Evolutionary conservation across 2,113 vertebrate genomes (phyloP).

Genomic region (Illadopsis cleaveri): DNA sequence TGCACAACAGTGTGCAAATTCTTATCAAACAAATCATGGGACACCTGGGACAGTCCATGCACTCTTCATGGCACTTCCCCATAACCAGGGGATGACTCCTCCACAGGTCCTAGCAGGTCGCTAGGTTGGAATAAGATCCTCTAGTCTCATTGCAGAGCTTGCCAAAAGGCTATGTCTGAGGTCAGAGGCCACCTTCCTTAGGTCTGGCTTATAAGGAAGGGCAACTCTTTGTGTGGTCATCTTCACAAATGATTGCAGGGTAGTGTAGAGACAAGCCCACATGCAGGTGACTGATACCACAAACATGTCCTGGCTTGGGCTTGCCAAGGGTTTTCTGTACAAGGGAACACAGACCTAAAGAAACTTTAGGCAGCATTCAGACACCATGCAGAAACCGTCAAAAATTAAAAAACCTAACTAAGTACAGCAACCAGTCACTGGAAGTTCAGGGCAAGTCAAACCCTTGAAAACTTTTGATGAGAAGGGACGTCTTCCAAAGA

Average conservation of each 20-base stretch:
- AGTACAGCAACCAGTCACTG: neutral
- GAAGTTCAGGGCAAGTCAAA: neutral
- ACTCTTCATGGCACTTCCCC: neutral
- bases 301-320: neutral
- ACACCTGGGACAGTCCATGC: neutral
- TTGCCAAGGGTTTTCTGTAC: neutral
- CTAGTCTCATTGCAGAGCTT: neutral
- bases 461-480: neutral
- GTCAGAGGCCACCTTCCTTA: neutral
- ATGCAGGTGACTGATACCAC: neutral
- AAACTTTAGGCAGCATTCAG: neutral
- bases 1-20: neutral
- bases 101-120: neutral
- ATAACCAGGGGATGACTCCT: neutral
- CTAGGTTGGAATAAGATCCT: neutral
- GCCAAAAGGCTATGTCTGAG: neutral
- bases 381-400: neutral
- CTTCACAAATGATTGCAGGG: neutral
- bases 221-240: neutral
- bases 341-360: neutral
- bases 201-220: neutral
- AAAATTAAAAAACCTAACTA: neutral
- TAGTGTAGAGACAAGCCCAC: neutral
- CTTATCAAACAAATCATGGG: neutral
- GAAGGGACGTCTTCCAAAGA: neutral